Base-by-base conservation (phyloP, 1,140 invertebrate genomes). In the Zophobas morio region DNA sequence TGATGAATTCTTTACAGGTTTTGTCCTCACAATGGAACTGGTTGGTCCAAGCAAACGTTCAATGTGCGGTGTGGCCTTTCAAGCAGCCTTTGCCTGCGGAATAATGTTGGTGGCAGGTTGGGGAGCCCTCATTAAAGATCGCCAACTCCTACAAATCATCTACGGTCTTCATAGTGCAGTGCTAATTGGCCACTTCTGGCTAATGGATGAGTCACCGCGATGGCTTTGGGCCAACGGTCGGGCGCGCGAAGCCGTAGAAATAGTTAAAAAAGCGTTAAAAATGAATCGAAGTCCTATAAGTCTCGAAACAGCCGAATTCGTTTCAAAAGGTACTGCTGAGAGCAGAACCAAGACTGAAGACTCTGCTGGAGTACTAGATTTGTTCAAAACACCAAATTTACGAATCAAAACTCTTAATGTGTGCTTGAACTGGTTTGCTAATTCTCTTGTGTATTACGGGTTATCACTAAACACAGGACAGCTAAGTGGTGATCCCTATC, bases 381-480 rank as follows among this genome's bases (percentile, higher is more conserved):
- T 96, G 1, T 93, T 97, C 82, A 93, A 90, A 81, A 95, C 94
- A 0, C 93, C 94, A 0, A 94, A 93, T 82, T 84, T 97, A 32
- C 89, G 95, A 57, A 93, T 90, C 75, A 94, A 94, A 84, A 94
- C 94, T 0, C 80, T 96, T 0, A 95, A 96, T 82, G 89, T 96
- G 0, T 95, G 94, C 81, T 90, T 96, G 5, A 92, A 92, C 80
- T 97, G 95, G 95, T 95, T 97, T 84, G 94, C 95, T 0, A 96
- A 96, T 84, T 94, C 95, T 8, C 89, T 96, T 75, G 94, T 94
- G 0, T 97, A 96, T 85, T 97, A 96, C 82, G 95, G 95, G 0
- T 85, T 97, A 0, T 94, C 95, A 0, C 85, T 97, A 8, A 96
- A 94, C 78, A 92, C 93, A 1, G 94, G 92, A 6, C 93, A 91